phyloP scores from a whole-genome alignment of 2,888 invertebrate species.

The Nebria salina region DNA sequence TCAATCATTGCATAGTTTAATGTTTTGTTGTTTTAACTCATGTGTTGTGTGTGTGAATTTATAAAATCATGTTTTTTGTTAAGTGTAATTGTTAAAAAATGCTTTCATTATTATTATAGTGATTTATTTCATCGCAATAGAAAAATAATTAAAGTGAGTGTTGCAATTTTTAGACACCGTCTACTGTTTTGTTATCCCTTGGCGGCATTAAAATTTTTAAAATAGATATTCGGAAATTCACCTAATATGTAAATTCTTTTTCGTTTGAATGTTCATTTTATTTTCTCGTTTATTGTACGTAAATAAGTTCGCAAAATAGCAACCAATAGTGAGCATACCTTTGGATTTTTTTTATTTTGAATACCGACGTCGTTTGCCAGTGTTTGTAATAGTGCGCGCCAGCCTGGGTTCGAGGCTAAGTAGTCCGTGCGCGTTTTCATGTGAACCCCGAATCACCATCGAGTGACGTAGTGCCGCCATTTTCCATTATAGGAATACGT shows the following conservation, averaged over 20 bases:
- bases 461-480: slow-evolving; percentile 66
- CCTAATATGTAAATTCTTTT: slow-evolving; percentile 40
- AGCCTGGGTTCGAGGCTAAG: slow-evolving; percentile 57
- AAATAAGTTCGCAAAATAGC: slow-evolving; percentile 46
- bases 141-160: slow-evolving; percentile 43
- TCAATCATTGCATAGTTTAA: slow-evolving; percentile 46
- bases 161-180: slow-evolving; percentile 38
- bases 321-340: slow-evolving; percentile 37
- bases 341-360: slow-evolving; percentile 39
- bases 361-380: slow-evolving; percentile 30
- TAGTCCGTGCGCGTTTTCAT: slow-evolving; percentile 78
- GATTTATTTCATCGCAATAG: slow-evolving; percentile 41
- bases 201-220: slow-evolving; percentile 43
- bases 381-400: slow-evolving; percentile 42
- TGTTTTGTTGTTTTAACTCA: slow-evolving; percentile 45
- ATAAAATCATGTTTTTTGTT: slow-evolving; percentile 46
- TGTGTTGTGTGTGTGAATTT: slow-evolving; percentile 46
- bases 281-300: slow-evolving; percentile 31
- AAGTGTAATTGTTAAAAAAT: slow-evolving; percentile 46
- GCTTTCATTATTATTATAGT: slow-evolving; percentile 40
- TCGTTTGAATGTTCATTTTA: slow-evolving; percentile 9
- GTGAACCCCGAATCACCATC: slow-evolving; percentile 77
- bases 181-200: slow-evolving; percentile 38
- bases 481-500: slow-evolving; percentile 57
- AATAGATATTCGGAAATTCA: slow-evolving; percentile 33